Percentiles rank a stretch among this genome's conserved stretches.
Evolutionary conservation across 2,888 invertebrate species (phyloP).

Genomic region (Atherix ibis): DNA sequence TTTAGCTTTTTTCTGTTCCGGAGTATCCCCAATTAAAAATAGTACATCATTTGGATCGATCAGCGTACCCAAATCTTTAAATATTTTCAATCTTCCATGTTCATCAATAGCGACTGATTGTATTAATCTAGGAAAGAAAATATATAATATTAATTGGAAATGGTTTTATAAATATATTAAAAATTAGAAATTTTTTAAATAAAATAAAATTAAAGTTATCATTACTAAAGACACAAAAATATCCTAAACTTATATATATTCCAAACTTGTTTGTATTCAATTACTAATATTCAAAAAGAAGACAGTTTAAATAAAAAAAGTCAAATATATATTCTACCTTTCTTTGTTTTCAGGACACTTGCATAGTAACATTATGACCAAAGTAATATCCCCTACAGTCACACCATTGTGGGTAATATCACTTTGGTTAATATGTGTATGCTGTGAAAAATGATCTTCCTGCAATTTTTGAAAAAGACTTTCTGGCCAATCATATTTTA

Average conservation of each 20-base stretch:
- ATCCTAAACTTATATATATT: too few relatives aligned
- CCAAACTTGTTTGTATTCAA: too few relatives aligned
- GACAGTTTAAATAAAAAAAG: too few relatives aligned
- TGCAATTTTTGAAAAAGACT: slow-evolving; percentile 1
- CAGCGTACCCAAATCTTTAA: slow-evolving; percentile 5
- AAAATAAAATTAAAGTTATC: background rate
- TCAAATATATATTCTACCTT: too few relatives aligned
- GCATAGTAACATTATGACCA: slow-evolving; percentile 6
- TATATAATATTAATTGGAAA: background rate
- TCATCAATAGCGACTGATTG: slow-evolving; percentile 1
- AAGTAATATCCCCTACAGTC: slow-evolving; percentile 6
- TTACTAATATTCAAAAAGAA: too few relatives aligned
- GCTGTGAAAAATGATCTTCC: slow-evolving; percentile 4
- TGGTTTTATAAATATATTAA: background rate
- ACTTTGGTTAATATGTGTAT: slow-evolving; percentile 5
- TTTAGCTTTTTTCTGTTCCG: slow-evolving; percentile 2
- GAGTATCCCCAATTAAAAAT: slow-evolving; percentile 8
- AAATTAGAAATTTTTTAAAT: background rate
- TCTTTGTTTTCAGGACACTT: slow-evolving; percentile 3
- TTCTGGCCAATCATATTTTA: slow-evolving; percentile 6
- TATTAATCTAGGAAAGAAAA: background rate
- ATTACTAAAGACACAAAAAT: too few relatives aligned
- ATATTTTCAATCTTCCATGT: slow-evolving; percentile 2
- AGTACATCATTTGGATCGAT: slow-evolving; percentile 9
- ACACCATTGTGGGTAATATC: slow-evolving; percentile 2